Base-by-base conservation (phyloP, 2,797 vertebrate genomes). In the Tauraco hartlaubi region DNA sequence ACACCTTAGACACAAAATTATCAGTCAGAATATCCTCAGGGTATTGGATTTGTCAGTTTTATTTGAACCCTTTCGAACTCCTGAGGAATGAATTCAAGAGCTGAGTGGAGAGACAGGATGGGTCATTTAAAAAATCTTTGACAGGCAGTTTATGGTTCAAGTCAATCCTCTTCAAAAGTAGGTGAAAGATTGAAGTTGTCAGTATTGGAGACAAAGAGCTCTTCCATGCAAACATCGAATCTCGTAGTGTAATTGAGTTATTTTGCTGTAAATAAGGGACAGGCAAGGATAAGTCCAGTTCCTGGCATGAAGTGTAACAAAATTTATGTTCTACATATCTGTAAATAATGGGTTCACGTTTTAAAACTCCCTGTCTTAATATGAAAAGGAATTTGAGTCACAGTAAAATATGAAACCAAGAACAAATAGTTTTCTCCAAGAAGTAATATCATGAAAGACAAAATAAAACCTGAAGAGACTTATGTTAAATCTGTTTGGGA, bases 1-100 rank as follows among this genome's bases (percentile, higher is more conserved):
- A 93, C 46, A 80, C 84, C 78, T 71, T 59, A 74, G 69, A 51
- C 59, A 71, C 37, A 62, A 91, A 93, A 96, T 95, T 94, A 93
- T 88, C 61, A 62, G 35, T 83, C 82, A 85, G 76, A 85, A 83
- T 64, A 78, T 62, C 61, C 76, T 92, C 44, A 9, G 49, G 55
- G 44, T 76, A 86, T 86, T 88, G 83, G 73, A 63, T 86, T 86
- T 96, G 85, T 92, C 95, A 92, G 79, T 73, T 96, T 92, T 90
- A 78, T 92, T 90, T 88, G 92, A 93, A 84, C 58, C 22, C 48
- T 84, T 92, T 62, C 94, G 96, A 94, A 91, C 85, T 94, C 33
- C 31, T 16, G 63, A 82, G 73, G 90, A 94, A 81, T 63, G 58
- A 86, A 91, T 94, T 95, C 55, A 81, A 5, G 39, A 94, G 73